Evolutionary conservation across 2,113 vertebrate species (phyloP).

Genomic region (Irena cyanogastra): DNA sequence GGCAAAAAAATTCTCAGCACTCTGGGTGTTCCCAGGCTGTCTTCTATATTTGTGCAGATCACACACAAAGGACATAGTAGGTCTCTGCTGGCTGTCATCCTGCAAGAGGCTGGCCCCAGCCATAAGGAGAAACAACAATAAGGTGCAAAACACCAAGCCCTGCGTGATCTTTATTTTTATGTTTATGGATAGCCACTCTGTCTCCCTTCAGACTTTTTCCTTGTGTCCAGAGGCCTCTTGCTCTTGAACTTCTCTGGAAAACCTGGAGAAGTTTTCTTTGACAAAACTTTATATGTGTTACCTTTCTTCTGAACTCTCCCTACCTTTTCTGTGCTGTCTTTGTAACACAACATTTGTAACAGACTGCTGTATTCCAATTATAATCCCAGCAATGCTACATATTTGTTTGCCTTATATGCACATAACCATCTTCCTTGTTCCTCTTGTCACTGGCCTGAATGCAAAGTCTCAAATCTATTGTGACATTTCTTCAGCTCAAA

Average conservation of each 20-base stretch:
- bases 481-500: constrained; percentile 40
- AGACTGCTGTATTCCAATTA: constrained; percentile 1
- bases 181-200: not conserved
- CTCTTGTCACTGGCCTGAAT: not conserved
- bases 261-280: not conserved
- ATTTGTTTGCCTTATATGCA: not conserved
- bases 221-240: not conserved
- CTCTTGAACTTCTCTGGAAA: not conserved
- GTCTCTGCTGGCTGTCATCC: not conserved
- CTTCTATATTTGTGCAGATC: not conserved
- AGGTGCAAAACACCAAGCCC: not conserved
- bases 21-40: not conserved
- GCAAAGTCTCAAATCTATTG: not conserved
- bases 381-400: not conserved
- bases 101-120: not conserved
- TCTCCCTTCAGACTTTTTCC: not conserved
- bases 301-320: not conserved
- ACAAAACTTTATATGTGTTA: not conserved
- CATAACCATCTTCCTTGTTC: not conserved
- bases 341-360: not conserved
- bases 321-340: not conserved
- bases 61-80: not conserved
- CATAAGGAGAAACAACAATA: not conserved
- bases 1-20: not conserved
- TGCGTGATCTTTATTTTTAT: not conserved